Base-by-base conservation (phyloP, 2,797 vertebrate species). In the Acipenser ruthenus region DNA sequence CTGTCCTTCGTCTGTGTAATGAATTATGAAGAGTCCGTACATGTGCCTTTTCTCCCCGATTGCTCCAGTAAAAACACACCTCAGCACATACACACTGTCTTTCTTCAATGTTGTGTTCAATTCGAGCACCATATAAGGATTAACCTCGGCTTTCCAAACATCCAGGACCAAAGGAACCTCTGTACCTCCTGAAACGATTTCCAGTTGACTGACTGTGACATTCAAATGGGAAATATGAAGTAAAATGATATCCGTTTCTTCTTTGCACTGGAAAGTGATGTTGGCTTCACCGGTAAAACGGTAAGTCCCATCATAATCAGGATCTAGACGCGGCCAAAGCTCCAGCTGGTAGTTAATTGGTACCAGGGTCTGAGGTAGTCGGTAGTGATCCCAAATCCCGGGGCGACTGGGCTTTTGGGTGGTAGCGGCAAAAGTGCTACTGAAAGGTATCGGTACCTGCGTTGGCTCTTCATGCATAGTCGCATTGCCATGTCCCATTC, bases 311-410 rank as follows among this genome's bases (percentile, higher is more conserved):
- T 60, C 60, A 49, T 63, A 61, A 0, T 70, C 74, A 0, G 77
- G 82, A 47, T 65, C 67, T 73, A 85, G 74, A n/a, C 51, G 72
- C 1, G 83, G 83, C 88, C 88, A 89, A 66, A 90, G 78, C 72
- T 83, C 82, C 73, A 89, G 73, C 48, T 87, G 79, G 49, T 90
- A 90, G 68, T 82, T 83, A 2, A 83, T 67, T 0, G 87, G 87
- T 60, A 72, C 48, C 6, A 88, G 59, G 71, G 75, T 71, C 0
- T 50, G 60, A 0, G 87, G 84, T 62, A 88, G 72, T 37, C 84
- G 82, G 10, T 68, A 69, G 7, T 65, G 65, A 64, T 82, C 70
- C 81, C 80, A 71, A 13, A 65, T 71, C 2, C 76, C 76, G 0
- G 73, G 52, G 2, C 64, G 72, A 0, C 15, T 2, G 0, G 63